Base-by-base conservation (phyloP, 2,113 vertebrate species). In the Cathartes aura region DNA sequence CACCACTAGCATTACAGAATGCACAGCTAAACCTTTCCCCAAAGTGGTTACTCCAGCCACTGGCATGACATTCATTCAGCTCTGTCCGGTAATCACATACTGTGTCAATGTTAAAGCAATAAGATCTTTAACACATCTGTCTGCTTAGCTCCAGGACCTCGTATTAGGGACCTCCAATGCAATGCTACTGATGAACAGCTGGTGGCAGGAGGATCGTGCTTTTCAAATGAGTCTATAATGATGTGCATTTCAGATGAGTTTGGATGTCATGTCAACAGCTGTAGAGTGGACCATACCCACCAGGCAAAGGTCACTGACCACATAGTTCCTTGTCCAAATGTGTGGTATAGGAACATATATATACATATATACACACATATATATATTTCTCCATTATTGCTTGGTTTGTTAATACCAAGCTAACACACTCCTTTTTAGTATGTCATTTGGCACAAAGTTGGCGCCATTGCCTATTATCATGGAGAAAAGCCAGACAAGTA, bases 351-450 rank as follows among this genome's bases (percentile, higher is more conserved):
- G 24, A 34, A 45, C 66, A 14, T 14, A 17, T 18, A 26, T 8
- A 9, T 3, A 53, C 1, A 40, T 2, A 11, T 19, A 9, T 3
- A 47, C 0, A 40, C 1, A 58, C 1, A 15, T 8, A 36, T 20
- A 30, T 23, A 4, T 16, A 14, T 64, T 47, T 59, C 18, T 50
- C 40, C 12, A 1, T 58, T 59, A 10, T 47, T 0, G 1, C 9
- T 67, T 67, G 9, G 4, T 62, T 90, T 85, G 9, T 9, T 87
- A 26, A 40, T 29, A 32, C 6, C 30, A 26, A 60, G 20, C 1
- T 63, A 45, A 14, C 8, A 32, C 2, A 13, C 3, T 47, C 4
- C 3, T 55, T 58, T 85, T 63, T 6, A 48, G 6, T 55, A 22
- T 8, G 7, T 22, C 1, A 0, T 34, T 63, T 53, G 23, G 10